Percentiles rank a stretch among this genome's conserved stretches.
phyloP scores from a whole-genome alignment of 2,797 vertebrate genomes.

The Steatocranus sp. region DNA sequence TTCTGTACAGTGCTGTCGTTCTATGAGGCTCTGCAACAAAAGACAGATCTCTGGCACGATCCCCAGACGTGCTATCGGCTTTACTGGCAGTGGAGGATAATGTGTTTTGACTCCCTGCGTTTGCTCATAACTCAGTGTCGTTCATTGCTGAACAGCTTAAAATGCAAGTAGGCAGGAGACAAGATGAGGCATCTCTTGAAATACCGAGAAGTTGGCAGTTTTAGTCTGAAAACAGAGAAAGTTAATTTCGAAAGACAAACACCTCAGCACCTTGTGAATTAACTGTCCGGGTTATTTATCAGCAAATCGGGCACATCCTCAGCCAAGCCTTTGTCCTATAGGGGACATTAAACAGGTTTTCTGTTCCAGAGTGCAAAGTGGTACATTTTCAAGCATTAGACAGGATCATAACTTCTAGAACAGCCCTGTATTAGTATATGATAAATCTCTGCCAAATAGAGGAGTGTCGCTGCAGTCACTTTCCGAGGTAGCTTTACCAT shows the following conservation, averaged over 20 bases:
- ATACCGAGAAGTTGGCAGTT: not conserved
- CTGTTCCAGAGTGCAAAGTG: not conserved
- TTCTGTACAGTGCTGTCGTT: not conserved
- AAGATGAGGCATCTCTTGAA: not conserved
- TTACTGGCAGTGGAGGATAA: not conserved
- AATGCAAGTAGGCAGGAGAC: not conserved
- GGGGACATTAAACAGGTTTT: not conserved
- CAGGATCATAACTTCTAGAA: not conserved
- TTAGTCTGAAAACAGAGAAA: not conserved
- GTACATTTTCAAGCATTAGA: not conserved
- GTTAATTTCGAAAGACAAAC: not conserved
- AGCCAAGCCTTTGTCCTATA: not conserved
- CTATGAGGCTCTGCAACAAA: not conserved
- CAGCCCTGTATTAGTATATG: not conserved
- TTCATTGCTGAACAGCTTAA: not conserved
- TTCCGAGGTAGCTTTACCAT: not conserved
- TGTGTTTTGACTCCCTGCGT: not conserved
- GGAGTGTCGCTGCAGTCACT: not conserved
- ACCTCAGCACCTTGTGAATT: not conserved
- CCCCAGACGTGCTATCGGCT: not conserved
- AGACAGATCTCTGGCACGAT: not conserved
- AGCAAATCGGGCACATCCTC: not conserved
- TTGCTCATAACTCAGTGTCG: constrained; percentile 2
- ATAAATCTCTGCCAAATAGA: not conserved
- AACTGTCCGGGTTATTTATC: not conserved